phyloP scores from a whole-genome alignment of 2,797 vertebrate genomes.

The Falco naumanni region DNA sequence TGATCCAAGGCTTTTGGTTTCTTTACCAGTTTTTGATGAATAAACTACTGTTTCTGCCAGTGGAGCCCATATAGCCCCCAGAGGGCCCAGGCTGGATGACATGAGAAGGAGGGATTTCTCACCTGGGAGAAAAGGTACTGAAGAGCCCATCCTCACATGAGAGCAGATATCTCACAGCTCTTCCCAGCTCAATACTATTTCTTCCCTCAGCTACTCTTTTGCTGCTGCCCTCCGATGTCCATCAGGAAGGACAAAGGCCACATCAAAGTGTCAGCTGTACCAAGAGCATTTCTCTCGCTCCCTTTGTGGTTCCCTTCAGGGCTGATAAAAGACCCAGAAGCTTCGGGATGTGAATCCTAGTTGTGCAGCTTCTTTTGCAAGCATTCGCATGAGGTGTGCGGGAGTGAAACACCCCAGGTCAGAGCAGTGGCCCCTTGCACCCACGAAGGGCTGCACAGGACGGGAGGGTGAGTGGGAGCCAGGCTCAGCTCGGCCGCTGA shows the following conservation, averaged over 20 bases:
- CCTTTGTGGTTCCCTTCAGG: not conserved
- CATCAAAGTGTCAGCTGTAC: not conserved
- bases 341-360: not conserved
- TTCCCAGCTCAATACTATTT: not conserved
- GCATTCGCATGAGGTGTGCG: rapidly evolving
- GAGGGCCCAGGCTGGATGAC: not conserved
- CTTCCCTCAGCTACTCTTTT: not conserved
- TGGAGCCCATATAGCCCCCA: rapidly evolving
- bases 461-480: not conserved
- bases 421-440: not conserved
- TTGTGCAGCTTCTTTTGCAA: not conserved
- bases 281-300: not conserved
- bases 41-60: not conserved
- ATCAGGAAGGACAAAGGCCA: not conserved
- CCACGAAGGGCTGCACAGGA: not conserved
- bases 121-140: not conserved
- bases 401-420: rapidly evolving
- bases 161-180: not conserved
- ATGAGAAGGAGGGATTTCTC: not conserved
- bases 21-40: not conserved
- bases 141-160: not conserved
- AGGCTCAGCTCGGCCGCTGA: not conserved
- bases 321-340: not conserved
- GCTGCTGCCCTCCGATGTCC: not conserved
- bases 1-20: not conserved